phyloP scores from a whole-genome alignment of 2,888 invertebrate genomes.

The Acanthoscelides obtectus region DNA sequence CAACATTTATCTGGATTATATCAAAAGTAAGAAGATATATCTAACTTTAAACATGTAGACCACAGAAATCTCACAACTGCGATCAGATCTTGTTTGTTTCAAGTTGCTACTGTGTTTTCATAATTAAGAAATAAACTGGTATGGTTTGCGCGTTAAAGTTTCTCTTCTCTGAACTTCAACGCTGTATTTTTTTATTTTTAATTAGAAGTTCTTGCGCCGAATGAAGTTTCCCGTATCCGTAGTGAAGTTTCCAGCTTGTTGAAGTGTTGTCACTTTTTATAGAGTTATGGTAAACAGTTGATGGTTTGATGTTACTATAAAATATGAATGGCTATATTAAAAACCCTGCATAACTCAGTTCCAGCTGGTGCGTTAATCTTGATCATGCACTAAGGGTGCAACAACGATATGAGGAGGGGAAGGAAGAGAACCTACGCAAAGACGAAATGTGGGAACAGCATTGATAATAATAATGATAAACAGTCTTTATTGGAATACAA shows the following conservation, averaged over 20 bases:
- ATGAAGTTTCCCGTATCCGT: not conserved
- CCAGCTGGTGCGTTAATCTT: not conserved
- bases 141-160: not conserved
- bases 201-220: not conserved
- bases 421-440: no score
- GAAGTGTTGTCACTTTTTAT: not conserved
- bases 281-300: not conserved
- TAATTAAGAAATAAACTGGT: not conserved
- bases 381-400: no score
- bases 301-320: not conserved
- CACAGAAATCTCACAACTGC: no score
- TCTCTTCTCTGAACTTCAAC: not conserved
- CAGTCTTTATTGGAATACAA: no score
- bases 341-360: not conserved
- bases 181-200: not conserved
- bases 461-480: no score
- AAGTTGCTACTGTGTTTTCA: not conserved
- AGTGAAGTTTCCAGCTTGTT: not conserved
- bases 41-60: no score
- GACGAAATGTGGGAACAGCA: no score
- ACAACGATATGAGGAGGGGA: no score
- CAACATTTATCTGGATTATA: no score
- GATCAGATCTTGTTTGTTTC: not conserved
- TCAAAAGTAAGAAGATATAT: no score
- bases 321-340: not conserved